These are phyloP conservation scores for Drosophila multiciliata DNA, from an alignment of 2,888 invertebrate genomes.

Conservation along the genomic window DNA sequence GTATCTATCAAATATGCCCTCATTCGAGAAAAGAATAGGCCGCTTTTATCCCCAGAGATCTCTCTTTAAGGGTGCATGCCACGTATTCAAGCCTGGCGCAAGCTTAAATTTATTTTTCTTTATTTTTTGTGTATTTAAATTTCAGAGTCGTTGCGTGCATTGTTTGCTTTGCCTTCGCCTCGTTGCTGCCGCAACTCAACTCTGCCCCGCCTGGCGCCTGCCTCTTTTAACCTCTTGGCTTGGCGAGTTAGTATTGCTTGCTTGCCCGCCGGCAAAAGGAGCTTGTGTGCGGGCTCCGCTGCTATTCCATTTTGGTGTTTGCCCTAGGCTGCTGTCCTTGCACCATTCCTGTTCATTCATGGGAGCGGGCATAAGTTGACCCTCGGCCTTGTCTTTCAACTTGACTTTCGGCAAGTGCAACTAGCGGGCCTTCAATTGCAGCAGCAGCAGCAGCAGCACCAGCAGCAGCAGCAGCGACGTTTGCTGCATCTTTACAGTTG, in stretches of 20 bases:
- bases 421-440: constrained; percentile 37
- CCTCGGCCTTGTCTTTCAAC: constrained; percentile 72
- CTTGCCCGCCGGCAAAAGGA: constrained; percentile 53
- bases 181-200: not conserved
- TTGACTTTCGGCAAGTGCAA: constrained; percentile 71
- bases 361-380: constrained; percentile 57
- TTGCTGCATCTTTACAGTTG: constrained; percentile 28
- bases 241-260: constrained; percentile 22
- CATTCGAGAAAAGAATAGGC: not conserved
- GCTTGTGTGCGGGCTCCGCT: constrained; percentile 42
- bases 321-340: constrained; percentile 48
- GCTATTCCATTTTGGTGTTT: constrained; percentile 39
- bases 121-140: constrained; percentile 27
- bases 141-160: constrained; percentile 18
- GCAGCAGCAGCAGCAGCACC: not conserved
- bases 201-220: not conserved
- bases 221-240: constrained; percentile 1
- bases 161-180: constrained; percentile 38
- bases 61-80: not conserved
- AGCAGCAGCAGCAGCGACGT: not conserved
- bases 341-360: constrained; percentile 18
- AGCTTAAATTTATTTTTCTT: not conserved
- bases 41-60: not conserved
- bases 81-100: not conserved
- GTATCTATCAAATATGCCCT: not conserved